These are phyloP conservation scores for Eremobia ochroleuca DNA, from an alignment of 2,888 invertebrate genomes.

Conservation along the genomic window DNA sequence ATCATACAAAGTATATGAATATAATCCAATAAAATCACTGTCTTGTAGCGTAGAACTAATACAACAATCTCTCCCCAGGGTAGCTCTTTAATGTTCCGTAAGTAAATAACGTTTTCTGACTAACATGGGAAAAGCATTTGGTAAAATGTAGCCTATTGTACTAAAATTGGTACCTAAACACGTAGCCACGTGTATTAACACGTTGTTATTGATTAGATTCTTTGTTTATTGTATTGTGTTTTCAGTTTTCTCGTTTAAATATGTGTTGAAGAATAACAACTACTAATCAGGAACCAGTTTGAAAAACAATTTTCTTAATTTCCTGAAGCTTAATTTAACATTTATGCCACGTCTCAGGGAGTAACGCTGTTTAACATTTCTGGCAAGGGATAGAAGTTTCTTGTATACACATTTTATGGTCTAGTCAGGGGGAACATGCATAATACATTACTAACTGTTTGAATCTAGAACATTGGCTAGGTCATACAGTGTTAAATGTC, in stretches of 20 bases:
- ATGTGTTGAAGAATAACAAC: not conserved
- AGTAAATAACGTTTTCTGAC: not conserved
- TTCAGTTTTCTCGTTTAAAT: not conserved
- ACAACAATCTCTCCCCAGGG: not conserved
- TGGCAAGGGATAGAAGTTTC: not conserved
- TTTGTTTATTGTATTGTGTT: not conserved
- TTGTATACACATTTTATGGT: not conserved
- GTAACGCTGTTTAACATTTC: not conserved
- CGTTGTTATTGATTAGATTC: conserved; percentile 7
- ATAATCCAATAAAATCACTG: conserved; percentile 17
- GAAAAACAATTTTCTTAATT: not conserved
- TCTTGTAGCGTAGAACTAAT: not conserved
- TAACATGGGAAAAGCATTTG: conserved; percentile 12
- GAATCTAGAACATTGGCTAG: not conserved
- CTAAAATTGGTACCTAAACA: not conserved
- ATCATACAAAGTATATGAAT: not conserved
- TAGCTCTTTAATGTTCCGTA: not conserved
- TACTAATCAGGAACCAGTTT: not conserved
- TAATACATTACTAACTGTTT: conserved; percentile 3
- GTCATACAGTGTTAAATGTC: not conserved
- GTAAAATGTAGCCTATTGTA: not conserved
- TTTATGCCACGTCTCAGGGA: not conserved
- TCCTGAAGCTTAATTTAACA: not conserved
- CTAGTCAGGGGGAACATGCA: not conserved
- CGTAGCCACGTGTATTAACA: not conserved